Percentiles rank a stretch among this genome's conserved stretches.
These are phyloP conservation scores for Polyommatus iphigenia DNA, from an alignment of 2,888 invertebrate genomes.

Conservation along the genomic window DNA sequence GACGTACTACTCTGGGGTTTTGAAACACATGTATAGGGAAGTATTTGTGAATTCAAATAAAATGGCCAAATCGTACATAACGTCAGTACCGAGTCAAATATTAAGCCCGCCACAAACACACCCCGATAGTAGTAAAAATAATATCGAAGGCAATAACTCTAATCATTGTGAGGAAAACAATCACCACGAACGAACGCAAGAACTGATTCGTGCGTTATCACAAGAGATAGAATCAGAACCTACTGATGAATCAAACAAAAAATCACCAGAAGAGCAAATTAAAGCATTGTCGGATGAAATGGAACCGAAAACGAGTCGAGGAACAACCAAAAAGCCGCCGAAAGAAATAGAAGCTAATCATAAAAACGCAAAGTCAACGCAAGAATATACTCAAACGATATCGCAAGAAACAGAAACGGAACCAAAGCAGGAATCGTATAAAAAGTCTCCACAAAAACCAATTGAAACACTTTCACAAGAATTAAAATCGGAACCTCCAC, in stretches of 20 bases:
- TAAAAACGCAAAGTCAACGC: background rate
- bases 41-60: background rate
- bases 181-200: background rate
- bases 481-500: background rate
- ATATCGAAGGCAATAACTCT: background rate
- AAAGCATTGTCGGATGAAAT: background rate
- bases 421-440: background rate
- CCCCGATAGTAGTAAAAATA: background rate
- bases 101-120: background rate
- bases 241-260: background rate
- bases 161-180: slow-evolving; percentile 4
- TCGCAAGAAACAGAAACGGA: background rate
- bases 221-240: background rate
- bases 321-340: background rate
- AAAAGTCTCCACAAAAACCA: background rate
- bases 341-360: background rate
- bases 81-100: slow-evolving; percentile 20
- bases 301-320: background rate
- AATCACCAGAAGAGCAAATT: background rate
- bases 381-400: background rate
- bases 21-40: slow-evolving; percentile 23
- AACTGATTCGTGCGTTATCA: slow-evolving; percentile 1
- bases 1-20: slow-evolving; percentile 16
- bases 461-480: background rate
- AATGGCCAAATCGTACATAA: background rate